These are phyloP conservation scores for Drosophila obscura DNA, from an alignment of 1,140 invertebrate genomes.

Conservation along the genomic window DNA sequence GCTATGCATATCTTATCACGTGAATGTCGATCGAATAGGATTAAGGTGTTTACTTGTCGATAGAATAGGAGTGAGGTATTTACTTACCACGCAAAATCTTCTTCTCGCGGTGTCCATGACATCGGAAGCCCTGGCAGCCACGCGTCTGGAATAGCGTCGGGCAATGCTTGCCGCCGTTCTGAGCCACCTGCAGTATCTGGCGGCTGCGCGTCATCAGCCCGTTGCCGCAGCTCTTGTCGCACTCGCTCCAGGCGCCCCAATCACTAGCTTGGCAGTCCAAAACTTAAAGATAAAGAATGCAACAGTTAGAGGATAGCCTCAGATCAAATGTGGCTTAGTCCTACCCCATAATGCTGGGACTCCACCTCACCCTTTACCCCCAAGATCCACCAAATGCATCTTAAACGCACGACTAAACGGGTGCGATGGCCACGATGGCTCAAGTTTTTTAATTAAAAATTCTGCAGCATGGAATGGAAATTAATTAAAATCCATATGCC, in stretches of 20 bases:
- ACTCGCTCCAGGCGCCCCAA: conserved; percentile 91
- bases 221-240: conserved; percentile 90
- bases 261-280: conserved; percentile 90
- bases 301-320: neutral
- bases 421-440: too few relatives aligned
- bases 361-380: neutral
- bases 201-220: conserved; percentile 89
- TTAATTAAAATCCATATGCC: conserved; percentile 78
- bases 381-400: too few relatives aligned
- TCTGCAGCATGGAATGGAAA: conserved; percentile 55
- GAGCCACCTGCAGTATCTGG: conserved; percentile 86
- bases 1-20: too few relatives aligned
- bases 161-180: conserved; percentile 91
- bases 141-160: conserved; percentile 89
- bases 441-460: conserved; percentile 64
- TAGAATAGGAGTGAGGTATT: neutral
- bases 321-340: neutral
- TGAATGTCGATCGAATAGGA: neutral
- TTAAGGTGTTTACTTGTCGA: conserved; percentile 49
- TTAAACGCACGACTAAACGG: too few relatives aligned
- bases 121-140: conserved; percentile 89
- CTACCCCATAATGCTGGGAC: neutral
- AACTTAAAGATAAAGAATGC: conserved; percentile 85
- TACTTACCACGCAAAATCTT: conserved; percentile 88
- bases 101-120: conserved; percentile 87